Conservation (phyloP, 2,113 vertebrate species). For the Dipodomys stephensi region DNA sequence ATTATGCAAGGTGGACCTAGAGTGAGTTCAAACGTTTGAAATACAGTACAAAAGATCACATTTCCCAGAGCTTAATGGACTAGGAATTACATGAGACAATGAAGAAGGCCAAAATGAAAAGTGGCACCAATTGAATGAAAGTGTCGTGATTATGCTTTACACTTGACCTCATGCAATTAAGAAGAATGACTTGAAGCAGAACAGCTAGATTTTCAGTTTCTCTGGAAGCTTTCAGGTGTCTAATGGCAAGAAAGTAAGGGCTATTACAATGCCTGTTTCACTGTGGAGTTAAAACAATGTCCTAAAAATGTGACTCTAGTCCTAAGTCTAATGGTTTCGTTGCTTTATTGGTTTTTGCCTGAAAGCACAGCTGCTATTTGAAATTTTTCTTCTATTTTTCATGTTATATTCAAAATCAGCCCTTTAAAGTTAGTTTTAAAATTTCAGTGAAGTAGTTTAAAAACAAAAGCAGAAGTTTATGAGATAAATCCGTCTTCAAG, state of each 20-base stretch:
- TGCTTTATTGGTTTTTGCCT: neutral
- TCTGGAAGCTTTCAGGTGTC: conserved; percentile 42
- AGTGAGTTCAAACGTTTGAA: neutral
- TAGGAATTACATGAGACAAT: conserved; percentile 31
- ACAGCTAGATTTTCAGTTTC: conserved; percentile 38
- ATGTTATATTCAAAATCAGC: conserved; percentile 42
- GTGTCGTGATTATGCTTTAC: conserved; percentile 39
- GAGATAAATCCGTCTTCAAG: conserved; percentile 22
- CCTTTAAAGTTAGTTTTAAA: conserved; percentile 49
- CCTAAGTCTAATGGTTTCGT: neutral
- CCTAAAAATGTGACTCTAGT: conserved; percentile 16
- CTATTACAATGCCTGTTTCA: conserved; percentile 48
- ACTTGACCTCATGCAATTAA: conserved; percentile 66
- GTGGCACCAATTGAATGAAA: conserved; percentile 46
- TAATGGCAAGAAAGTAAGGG: conserved; percentile 37
- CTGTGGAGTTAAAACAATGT: conserved; percentile 52
- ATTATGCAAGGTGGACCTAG: neutral
- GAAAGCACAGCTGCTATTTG: conserved; percentile 38
- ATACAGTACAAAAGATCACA: neutral
- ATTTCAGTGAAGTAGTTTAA: neutral
- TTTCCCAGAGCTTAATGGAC: neutral
- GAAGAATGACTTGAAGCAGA: conserved; percentile 51
- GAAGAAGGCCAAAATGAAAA: conserved; percentile 62
- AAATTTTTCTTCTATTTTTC: conserved; percentile 45
- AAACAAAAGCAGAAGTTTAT: conserved; percentile 46